phyloP scores from a whole-genome alignment of 2,797 vertebrate genomes.

The Thunnus albacares region DNA sequence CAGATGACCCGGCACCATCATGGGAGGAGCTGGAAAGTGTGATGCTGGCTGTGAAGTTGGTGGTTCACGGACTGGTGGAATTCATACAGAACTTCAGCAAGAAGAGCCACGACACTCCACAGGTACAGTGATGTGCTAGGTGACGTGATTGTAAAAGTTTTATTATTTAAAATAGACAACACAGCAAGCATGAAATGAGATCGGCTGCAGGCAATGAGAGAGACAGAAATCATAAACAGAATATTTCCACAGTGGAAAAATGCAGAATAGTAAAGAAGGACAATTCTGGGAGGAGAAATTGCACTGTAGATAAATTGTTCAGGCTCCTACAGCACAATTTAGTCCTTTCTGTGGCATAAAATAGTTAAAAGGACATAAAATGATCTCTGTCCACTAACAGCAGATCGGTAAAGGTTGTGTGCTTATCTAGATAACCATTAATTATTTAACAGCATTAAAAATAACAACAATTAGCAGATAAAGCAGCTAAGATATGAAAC shows the following conservation, averaged over 20 bases:
- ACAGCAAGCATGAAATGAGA: neutral
- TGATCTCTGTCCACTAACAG: neutral
- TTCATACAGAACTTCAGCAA: slow-evolving; percentile 98
- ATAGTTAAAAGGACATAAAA: neutral
- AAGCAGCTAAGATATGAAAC: neutral
- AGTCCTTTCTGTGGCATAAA: neutral
- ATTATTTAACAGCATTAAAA: slow-evolving; percentile 3
- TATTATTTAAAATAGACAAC: neutral
- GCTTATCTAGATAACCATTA: neutral
- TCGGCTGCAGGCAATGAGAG: neutral
- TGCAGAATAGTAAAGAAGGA: neutral
- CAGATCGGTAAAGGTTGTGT: neutral
- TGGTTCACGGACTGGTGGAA: slow-evolving; percentile 95
- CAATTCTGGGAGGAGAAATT: neutral
- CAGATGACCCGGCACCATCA: slow-evolving; percentile 90
- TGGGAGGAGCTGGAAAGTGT: slow-evolving; percentile 96
- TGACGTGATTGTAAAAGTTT: neutral
- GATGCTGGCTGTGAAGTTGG: slow-evolving; percentile 94
- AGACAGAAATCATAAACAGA: neutral
- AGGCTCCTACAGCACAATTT: neutral
- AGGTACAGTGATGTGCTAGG: slow-evolving; percentile 80
- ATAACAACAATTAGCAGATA: slow-evolving; percentile 9
- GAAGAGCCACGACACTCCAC: slow-evolving; percentile 95
- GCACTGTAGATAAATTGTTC: slow-evolving; percentile 10
- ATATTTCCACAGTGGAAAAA: neutral